These are phyloP conservation scores for Symphodus melops DNA, from an alignment of 2,113 vertebrate genomes.

Conservation along the genomic window DNA sequence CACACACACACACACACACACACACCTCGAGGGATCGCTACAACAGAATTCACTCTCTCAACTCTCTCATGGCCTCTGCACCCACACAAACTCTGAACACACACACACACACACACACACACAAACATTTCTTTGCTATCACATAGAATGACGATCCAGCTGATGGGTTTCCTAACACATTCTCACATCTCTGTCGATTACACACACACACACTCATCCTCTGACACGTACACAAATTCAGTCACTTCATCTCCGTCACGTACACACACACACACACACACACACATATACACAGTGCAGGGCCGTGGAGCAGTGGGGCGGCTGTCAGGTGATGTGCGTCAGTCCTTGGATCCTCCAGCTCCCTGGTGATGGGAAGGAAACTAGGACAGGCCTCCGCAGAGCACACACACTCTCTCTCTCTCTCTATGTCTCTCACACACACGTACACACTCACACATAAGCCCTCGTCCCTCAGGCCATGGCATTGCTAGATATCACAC, in stretches of 20 bases:
- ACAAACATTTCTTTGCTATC: conserved; percentile 15
- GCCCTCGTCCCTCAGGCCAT: conserved; percentile 74
- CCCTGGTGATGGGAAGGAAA: conserved; percentile 84
- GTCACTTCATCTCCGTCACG: conserved; percentile 54
- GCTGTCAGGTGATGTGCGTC: conserved; percentile 87
- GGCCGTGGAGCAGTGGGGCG: conserved; percentile 78
- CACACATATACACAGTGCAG: conserved; percentile 42
- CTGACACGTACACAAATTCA: conserved; percentile 49
- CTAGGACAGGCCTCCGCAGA: conserved; percentile 87
- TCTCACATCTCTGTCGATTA: conserved; percentile 41
- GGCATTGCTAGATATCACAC: conserved; percentile 76
- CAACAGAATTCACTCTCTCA: conserved; percentile 53
- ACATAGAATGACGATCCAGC: conserved; percentile 26
- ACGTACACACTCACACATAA: conserved; percentile 62
- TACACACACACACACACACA: conserved; percentile 39
- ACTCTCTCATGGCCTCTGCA: conserved; percentile 6
- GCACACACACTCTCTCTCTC: conserved; percentile 47
- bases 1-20: conserved; percentile 19
- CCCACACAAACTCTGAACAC: neutral
- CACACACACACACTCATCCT: conserved; percentile 36
- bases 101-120: conserved; percentile 38
- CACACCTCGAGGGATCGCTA: conserved; percentile 31
- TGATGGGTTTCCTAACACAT: conserved; percentile 64
- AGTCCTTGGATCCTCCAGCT: conserved; percentile 84
- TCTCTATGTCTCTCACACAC: conserved; percentile 14